Evolutionary conservation across 1,140 invertebrate species (phyloP).

Genomic region (Drosophila eugracilis): DNA sequence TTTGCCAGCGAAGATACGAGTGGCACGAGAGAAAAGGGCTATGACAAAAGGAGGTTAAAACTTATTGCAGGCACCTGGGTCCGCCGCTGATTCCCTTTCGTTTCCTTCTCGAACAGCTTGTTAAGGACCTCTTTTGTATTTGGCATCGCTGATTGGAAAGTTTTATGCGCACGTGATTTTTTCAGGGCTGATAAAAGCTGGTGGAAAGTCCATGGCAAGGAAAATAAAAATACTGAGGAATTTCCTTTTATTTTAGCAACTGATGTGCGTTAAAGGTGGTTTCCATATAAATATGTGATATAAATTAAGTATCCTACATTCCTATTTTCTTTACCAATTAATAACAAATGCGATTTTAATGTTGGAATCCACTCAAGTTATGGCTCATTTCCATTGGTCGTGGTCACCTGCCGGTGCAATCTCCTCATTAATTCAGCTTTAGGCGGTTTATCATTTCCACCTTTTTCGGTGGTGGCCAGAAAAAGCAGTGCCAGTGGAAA

Average conservation of each 20-base stretch:
- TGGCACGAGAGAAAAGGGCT: slow-evolving; percentile 26
- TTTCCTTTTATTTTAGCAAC: slow-evolving; percentile 31
- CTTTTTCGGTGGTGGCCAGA: slow-evolving; percentile 29
- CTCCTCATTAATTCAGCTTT: slow-evolving; percentile 52
- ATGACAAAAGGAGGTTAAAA: slow-evolving; percentile 61
- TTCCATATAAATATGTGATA: too few relatives aligned
- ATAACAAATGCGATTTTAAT: background rate
- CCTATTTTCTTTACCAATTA: too few relatives aligned
- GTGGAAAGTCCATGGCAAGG: slow-evolving; percentile 29
- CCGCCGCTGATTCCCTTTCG: background rate
- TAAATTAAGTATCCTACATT: too few relatives aligned
- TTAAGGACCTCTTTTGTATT: slow-evolving; percentile 79
- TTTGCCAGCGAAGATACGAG: slow-evolving; percentile 59
- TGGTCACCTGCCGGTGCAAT: slow-evolving; percentile 31
- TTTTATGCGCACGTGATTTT: slow-evolving; percentile 81
- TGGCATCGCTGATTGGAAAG: slow-evolving; percentile 74
- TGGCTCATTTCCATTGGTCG: slow-evolving; percentile 27
- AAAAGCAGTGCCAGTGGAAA: slow-evolving; percentile 8
- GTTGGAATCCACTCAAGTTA: background rate
- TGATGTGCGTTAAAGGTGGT: slow-evolving; percentile 66
- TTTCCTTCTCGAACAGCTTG: slow-evolving; percentile 61
- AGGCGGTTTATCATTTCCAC: slow-evolving; percentile 58
- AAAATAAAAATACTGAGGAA: slow-evolving; percentile 23
- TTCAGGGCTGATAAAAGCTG: slow-evolving; percentile 62
- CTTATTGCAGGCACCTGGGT: slow-evolving; percentile 69